Conservation (phyloP, 2,797 vertebrate species). For the Prunella strophiata region DNA sequence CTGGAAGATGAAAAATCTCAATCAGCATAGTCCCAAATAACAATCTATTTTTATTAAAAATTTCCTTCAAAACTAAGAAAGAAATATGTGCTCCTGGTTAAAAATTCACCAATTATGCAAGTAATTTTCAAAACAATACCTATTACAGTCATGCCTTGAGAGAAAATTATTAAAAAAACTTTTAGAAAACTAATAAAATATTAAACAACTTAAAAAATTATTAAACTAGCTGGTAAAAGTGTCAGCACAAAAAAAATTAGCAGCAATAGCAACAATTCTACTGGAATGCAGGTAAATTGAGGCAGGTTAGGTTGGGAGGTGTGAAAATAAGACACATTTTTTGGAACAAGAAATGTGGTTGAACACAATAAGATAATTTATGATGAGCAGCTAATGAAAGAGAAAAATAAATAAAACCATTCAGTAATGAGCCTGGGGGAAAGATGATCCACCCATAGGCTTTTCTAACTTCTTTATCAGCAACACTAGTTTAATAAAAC, state of each 20-base stretch:
- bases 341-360: neutral
- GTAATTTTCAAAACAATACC: neutral
- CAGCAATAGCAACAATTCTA: neutral
- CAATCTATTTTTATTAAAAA: neutral
- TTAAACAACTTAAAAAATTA: neutral
- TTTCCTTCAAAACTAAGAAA: neutral
- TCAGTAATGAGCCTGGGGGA: neutral
- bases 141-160: neutral
- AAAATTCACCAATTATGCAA: neutral
- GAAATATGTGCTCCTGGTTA: neutral
- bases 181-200: neutral
- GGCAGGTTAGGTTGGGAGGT: neutral
- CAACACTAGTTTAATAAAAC: neutral
- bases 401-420: neutral
- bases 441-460: neutral
- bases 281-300: neutral
- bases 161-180: neutral
- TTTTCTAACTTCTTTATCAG: neutral
- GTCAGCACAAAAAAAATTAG: neutral
- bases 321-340: neutral
- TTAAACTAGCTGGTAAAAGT: neutral
- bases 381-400: neutral
- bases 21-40: neutral
- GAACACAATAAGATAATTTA: neutral
- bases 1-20: neutral